Conservation (phyloP, 2,888 invertebrate species). For the Embidobia sp. region DNA sequence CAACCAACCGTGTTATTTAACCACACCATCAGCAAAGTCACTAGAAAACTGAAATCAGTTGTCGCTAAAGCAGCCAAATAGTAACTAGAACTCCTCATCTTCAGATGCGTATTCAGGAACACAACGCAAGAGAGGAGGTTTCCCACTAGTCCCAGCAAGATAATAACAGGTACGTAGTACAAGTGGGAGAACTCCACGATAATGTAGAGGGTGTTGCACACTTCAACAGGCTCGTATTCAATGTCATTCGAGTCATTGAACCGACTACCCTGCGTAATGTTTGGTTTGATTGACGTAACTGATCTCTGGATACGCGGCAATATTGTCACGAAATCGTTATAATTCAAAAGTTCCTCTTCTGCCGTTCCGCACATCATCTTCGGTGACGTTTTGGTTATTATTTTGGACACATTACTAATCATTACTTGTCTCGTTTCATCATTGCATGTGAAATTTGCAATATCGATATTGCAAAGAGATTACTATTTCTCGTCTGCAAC, state of each 20-base stretch:
- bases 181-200: conserved; percentile 82
- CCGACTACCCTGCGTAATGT: conserved; percentile 11
- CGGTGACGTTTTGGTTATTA: too few species aligned
- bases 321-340: neutral
- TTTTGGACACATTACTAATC: too few species aligned
- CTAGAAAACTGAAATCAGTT: conserved; percentile 84
- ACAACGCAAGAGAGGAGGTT: conserved; percentile 85
- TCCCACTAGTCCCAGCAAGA: conserved; percentile 84
- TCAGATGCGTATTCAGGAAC: conserved; percentile 84
- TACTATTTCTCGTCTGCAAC: too few species aligned
- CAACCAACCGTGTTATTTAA: conserved; percentile 82
- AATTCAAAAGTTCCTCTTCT: neutral
- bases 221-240: conserved; percentile 69
- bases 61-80: conserved; percentile 85
- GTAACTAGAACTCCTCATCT: conserved; percentile 85
- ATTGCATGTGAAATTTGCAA: too few species aligned
- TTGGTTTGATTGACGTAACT: neutral
- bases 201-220: conserved; percentile 74
- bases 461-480: too few species aligned
- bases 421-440: too few species aligned
- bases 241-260: conserved; percentile 60
- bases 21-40: conserved; percentile 83
- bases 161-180: conserved; percentile 85
- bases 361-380: too few species aligned
- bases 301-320: conserved; percentile 20